phyloP scores from a whole-genome alignment of 2,888 invertebrate genomes.

The Eutolmus rufibarbis region DNA sequence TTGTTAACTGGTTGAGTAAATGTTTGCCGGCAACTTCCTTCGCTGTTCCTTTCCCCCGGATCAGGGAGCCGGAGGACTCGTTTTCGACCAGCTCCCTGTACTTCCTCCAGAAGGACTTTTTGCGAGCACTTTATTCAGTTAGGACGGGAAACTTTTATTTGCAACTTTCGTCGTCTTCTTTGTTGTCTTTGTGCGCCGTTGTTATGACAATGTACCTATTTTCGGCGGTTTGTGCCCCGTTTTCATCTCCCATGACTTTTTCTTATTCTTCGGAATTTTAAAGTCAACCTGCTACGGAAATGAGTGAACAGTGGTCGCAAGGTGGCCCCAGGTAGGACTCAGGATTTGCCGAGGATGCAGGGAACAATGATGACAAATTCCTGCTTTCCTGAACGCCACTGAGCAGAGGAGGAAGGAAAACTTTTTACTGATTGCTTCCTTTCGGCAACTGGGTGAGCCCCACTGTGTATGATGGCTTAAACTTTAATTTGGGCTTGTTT shows the following conservation, averaged over 20 bases:
- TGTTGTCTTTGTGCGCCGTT: background rate
- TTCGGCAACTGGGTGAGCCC: background rate
- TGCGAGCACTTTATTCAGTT: background rate
- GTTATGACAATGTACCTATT: conserved; percentile 12
- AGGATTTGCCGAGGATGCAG: conserved; percentile 2
- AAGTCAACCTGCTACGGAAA: conserved; percentile 8
- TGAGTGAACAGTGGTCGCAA: conserved; percentile 16
- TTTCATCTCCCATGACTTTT: background rate
- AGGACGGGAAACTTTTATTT: conserved; percentile 17
- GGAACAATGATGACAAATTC: conserved; percentile 20
- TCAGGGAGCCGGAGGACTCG: background rate
- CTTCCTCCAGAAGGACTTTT: background rate
- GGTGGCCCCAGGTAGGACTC: background rate
- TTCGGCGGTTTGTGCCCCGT: background rate
- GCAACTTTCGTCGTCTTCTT: background rate
- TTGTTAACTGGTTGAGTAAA: conserved; percentile 41
- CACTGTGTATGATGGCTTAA: background rate
- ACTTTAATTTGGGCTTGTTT: background rate
- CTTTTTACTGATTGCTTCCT: conserved; percentile 13
- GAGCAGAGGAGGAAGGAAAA: background rate
- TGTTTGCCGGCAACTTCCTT: conserved; percentile 34
- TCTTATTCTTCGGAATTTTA: background rate
- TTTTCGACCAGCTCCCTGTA: conserved; percentile 2
- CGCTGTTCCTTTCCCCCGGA: background rate
- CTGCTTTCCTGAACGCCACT: background rate